These are phyloP conservation scores for Mormyrus iriodes DNA, from an alignment of 2,113 vertebrate genomes.

Conservation along the genomic window DNA sequence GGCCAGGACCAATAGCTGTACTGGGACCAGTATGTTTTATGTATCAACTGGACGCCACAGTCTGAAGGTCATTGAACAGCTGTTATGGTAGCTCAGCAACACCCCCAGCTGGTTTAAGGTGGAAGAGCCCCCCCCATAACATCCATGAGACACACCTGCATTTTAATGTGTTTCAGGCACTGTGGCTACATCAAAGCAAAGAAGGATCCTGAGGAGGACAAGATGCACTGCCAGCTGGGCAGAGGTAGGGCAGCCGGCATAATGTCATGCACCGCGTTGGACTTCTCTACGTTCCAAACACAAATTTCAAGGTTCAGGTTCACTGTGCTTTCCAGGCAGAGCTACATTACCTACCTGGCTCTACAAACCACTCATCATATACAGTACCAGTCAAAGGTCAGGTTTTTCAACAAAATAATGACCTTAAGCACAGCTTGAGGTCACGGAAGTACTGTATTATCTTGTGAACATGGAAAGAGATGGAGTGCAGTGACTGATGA, in stretches of 20 bases:
- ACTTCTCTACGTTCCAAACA: neutral
- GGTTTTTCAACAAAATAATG: neutral
- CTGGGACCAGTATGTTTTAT: neutral
- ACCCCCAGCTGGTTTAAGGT: neutral
- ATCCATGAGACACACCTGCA: neutral
- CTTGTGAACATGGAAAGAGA: neutral
- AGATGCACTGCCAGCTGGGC: constrained; percentile 74
- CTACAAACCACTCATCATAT: neutral
- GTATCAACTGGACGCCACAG: neutral
- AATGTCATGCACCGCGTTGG: no score
- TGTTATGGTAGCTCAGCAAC: neutral
- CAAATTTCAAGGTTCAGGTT: neutral
- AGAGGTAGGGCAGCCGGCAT: constrained; percentile 50
- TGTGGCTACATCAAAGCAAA: constrained; percentile 77
- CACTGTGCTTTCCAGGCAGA: neutral
- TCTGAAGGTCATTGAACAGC: neutral
- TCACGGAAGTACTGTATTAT: neutral
- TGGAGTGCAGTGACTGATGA: neutral
- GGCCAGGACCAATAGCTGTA: neutral
- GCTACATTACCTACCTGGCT: neutral
- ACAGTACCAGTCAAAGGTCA: neutral
- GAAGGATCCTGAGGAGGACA: constrained; percentile 74
- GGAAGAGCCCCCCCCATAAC: neutral
- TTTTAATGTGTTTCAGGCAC: constrained; percentile 54
- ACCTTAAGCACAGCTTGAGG: neutral